A percentile compares a stretch with the other conserved stretches of the same genome.
These are phyloP conservation scores for Drusus annulatus DNA, from an alignment of 1,140 invertebrate species.

Conservation along the genomic window DNA sequence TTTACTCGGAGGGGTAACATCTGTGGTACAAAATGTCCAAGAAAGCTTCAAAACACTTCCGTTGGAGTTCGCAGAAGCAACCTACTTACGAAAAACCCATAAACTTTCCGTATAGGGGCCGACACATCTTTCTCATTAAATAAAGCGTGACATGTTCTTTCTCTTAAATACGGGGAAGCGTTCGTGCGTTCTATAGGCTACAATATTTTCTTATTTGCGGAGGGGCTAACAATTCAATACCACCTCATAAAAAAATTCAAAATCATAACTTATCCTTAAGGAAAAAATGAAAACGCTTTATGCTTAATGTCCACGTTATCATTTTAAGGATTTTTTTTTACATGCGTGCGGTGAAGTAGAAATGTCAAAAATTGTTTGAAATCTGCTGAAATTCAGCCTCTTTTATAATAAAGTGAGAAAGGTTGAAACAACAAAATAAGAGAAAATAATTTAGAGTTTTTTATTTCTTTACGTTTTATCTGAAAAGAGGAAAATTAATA, in stretches of 20 bases:
- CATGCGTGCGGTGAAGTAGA: no score
- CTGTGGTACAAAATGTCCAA: slow-evolving; percentile 2
- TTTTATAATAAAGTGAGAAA: no score
- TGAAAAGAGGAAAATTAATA: no score
- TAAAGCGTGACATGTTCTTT: background rate
- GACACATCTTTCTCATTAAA: slow-evolving; percentile 32
- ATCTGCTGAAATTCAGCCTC: no score
- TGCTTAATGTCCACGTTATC: no score
- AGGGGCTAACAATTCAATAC: background rate
- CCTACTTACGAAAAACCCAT: background rate
- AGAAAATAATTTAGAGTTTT: no score
- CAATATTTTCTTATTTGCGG: background rate
- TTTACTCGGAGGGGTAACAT: background rate
- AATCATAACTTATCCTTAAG: no score
- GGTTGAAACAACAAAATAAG: no score
- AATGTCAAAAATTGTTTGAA: no score
- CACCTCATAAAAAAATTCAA: background rate
- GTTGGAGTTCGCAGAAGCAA: background rate
- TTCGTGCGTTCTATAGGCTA: background rate
- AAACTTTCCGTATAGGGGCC: slow-evolving; percentile 12
- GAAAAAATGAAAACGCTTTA: no score
- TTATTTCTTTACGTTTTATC: no score
- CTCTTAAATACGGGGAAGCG: background rate
- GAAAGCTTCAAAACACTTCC: slow-evolving; percentile 20
- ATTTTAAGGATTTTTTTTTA: no score